Conservation (phyloP, 1,140 invertebrate genomes). For the Samia ricini region DNA sequence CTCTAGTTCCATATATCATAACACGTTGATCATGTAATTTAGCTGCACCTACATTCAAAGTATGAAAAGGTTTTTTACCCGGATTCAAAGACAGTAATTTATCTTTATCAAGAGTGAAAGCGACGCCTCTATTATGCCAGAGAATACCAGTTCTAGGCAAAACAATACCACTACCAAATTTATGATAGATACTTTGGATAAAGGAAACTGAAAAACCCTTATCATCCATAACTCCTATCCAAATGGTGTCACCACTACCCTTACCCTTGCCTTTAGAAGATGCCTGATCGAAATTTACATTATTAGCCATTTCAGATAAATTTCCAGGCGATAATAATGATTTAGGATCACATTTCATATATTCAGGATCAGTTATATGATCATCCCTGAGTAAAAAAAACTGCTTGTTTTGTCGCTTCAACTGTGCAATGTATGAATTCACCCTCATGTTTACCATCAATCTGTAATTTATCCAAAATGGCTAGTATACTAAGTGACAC, state of each 20-base stretch:
- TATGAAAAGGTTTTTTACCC: conserved; percentile 65
- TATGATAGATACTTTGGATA: conserved; percentile 62
- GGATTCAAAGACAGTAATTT: conserved; percentile 47
- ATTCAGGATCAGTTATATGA: conserved; percentile 58
- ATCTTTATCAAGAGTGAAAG: conserved; percentile 47
- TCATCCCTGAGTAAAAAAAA: conserved; percentile 56
- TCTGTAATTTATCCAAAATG: conserved; percentile 55
- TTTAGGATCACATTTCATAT: conserved; percentile 53
- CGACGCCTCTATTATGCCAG: conserved; percentile 62
- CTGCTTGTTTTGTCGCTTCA: conserved; percentile 62
- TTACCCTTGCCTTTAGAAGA: conserved; percentile 33
- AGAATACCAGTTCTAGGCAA: conserved; percentile 60
- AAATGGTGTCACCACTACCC: conserved; percentile 60
- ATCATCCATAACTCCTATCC: conserved; percentile 66
- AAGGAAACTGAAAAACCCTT: conserved; percentile 67
- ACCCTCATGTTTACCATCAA: conserved; percentile 58
- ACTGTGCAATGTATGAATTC: conserved; percentile 61
- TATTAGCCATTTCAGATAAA: conserved; percentile 49
- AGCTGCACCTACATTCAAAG: conserved; percentile 60
- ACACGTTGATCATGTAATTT: conserved; percentile 52
- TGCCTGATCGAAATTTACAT: conserved; percentile 40
- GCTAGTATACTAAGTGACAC: conserved; percentile 59
- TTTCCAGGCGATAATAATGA: conserved; percentile 37
- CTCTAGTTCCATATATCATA: conserved; percentile 61
- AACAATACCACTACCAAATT: conserved; percentile 56